Conservation (phyloP, 2,797 vertebrate species). For the Falco columbarius region DNA sequence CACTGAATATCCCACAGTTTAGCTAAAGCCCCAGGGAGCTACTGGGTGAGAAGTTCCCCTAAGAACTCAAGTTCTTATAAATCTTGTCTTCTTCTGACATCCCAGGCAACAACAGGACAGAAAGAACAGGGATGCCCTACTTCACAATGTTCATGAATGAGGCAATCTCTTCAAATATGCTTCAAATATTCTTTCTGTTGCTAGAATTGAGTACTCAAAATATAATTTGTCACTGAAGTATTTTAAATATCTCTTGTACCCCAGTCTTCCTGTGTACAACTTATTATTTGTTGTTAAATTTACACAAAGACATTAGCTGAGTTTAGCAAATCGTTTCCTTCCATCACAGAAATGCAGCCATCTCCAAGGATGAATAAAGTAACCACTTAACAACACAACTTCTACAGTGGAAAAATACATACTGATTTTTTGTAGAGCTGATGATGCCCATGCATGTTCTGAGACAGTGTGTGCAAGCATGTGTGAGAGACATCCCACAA, state of each 20-base stretch:
- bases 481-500: not conserved
- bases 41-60: not conserved
- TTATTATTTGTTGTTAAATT: not conserved
- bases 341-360: not conserved
- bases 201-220: not conserved
- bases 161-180: not conserved
- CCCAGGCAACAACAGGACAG: not conserved
- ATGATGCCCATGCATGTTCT: not conserved
- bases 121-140: not conserved
- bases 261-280: not conserved
- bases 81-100: not conserved
- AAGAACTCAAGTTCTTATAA: not conserved
- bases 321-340: not conserved
- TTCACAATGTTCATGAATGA: not conserved
- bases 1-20: conserved; percentile 31
- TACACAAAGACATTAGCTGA: not conserved
- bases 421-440: not conserved
- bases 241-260: not conserved
- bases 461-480: not conserved
- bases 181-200: not conserved
- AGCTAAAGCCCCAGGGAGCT: conserved; percentile 23
- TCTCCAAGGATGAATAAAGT: not conserved
- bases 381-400: not conserved
- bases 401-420: not conserved
- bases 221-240: not conserved